Conservation (phyloP, 35 echinoderm and acorn worm species). For the Heliocidaris tuberculata region DNA sequence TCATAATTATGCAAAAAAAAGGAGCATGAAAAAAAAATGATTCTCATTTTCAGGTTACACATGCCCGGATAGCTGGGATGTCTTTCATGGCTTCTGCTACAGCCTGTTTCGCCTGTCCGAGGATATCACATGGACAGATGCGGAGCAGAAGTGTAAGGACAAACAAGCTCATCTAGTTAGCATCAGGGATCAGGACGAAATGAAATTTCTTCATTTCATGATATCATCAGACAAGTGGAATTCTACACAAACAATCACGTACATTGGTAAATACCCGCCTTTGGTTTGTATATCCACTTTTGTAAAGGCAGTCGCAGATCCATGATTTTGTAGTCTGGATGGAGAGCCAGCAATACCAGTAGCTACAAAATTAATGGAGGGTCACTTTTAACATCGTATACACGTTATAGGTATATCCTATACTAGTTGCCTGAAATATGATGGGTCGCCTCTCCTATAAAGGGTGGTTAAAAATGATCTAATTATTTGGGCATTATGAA, state of each 20-base stretch:
- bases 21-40: neutral
- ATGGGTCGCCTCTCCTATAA: too few relatives aligned
- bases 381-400: neutral
- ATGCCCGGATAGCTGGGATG: neutral
- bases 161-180: neutral
- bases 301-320: neutral
- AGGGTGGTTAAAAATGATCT: too few relatives aligned
- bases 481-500: too few relatives aligned
- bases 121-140: conserved; percentile 7
- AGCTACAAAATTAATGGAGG: neutral
- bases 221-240: neutral
- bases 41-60: conserved; percentile 9
- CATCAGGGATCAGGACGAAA: neutral
- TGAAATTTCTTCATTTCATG: conserved; percentile 31
- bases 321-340: neutral
- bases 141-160: neutral
- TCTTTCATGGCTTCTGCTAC: conserved; percentile 33
- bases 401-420: too few relatives aligned
- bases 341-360: neutral
- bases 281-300: neutral
- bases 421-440: too few relatives aligned
- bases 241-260: neutral
- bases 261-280: neutral
- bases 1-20: too few relatives aligned
- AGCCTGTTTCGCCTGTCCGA: neutral